phyloP scores from a whole-genome alignment of 2,888 invertebrate genomes.

The Cordilura impudica region DNA sequence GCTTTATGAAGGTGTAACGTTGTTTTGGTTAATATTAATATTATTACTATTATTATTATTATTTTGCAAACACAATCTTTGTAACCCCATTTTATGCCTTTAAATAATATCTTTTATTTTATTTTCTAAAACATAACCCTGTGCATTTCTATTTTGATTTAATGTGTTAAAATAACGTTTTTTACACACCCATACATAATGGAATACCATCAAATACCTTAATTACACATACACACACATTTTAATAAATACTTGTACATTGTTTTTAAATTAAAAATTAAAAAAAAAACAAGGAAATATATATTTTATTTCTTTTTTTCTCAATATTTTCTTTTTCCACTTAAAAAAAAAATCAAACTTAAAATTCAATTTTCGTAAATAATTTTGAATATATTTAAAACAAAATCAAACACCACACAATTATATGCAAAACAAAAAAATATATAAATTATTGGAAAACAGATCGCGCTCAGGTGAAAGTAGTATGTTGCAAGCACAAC shows the following conservation, averaged over 20 bases:
- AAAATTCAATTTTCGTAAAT: conserved; percentile 2
- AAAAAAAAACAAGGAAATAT: conserved; percentile 43
- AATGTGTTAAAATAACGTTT: not conserved
- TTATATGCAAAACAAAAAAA: conserved; percentile 19
- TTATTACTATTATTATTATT: no score
- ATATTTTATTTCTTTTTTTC: conserved; percentile 51
- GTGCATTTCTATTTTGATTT: not conserved
- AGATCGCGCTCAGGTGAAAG: conserved; percentile 74
- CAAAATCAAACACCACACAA: conserved; percentile 26
- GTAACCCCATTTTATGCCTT: no score
- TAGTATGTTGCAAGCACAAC: conserved; percentile 66
- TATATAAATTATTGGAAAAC: conserved; percentile 42
- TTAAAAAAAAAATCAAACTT: no score
- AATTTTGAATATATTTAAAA: conserved; percentile 22
- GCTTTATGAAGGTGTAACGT: no score
- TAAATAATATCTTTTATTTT: no score
- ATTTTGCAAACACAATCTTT: no score
- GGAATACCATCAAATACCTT: not conserved
- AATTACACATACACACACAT: not conserved
- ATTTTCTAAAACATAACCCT: no score
- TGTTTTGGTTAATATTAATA: no score
- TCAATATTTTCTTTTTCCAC: conserved; percentile 49
- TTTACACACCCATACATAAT: not conserved
- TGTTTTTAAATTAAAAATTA: conserved; percentile 29
- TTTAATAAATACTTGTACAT: not conserved